Conservation (phyloP, 2,797 vertebrate genomes). For the Alca torda region DNA sequence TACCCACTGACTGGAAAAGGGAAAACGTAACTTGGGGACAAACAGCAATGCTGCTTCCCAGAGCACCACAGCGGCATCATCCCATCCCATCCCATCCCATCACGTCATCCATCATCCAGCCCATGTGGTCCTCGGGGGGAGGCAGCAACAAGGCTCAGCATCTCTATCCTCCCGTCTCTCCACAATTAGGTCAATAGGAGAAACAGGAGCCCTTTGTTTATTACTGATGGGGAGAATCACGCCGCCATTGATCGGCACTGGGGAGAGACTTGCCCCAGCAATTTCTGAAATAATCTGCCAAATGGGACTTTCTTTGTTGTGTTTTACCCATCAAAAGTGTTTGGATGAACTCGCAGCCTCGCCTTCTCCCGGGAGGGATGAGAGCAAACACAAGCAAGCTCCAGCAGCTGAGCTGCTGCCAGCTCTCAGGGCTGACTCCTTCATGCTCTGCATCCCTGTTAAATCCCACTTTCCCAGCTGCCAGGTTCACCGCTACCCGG, state of each 20-base stretch:
- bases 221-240: background rate
- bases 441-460: background rate
- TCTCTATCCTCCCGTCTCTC: background rate
- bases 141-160: background rate
- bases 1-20: background rate
- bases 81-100: too few species aligned
- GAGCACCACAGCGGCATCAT: background rate
- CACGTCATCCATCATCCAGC: background rate
- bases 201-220: background rate
- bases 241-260: accelerated
- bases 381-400: background rate
- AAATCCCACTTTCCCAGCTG: background rate
- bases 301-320: background rate
- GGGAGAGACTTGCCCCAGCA: background rate
- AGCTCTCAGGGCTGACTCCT: background rate
- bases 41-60: background rate
- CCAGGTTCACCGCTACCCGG: accelerated
- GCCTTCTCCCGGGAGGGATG: background rate
- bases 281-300: background rate
- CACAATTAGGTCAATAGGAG: background rate
- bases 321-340: background rate
- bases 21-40: background rate
- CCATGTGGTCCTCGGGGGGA: accelerated
- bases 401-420: background rate
- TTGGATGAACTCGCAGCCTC: background rate